A percentile compares a stretch with the other conserved stretches of the same genome.
Conservation (phyloP, 2,113 vertebrate genomes). For the Toxostoma redivivum region DNA sequence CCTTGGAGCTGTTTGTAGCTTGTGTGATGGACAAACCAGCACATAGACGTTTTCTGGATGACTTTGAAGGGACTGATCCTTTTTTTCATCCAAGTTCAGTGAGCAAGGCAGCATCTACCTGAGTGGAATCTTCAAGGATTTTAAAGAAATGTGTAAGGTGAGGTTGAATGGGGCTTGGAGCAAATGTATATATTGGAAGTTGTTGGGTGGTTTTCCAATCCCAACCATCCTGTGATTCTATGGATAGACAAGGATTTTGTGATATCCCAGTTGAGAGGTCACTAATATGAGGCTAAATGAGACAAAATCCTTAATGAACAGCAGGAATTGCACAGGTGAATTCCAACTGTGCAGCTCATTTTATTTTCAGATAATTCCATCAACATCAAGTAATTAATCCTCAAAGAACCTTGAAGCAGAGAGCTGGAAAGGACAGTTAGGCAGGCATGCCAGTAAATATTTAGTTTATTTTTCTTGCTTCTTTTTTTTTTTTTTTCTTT, state of each 20-base stretch:
- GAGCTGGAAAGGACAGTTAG: background rate
- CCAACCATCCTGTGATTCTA: background rate
- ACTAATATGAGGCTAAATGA: background rate
- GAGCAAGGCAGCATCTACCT: background rate
- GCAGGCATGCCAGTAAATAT: background rate
- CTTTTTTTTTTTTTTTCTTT: no score
- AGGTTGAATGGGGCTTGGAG: background rate
- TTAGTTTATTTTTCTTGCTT: background rate
- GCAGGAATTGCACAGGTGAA: background rate
- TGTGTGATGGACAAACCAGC: background rate
- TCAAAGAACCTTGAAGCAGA: background rate
- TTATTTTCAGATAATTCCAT: background rate
- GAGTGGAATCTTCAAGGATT: background rate
- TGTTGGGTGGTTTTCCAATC: background rate
- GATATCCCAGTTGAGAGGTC: background rate
- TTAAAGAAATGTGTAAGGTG: background rate
- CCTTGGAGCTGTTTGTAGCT: background rate
- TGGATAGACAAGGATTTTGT: background rate
- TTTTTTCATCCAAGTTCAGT: background rate
- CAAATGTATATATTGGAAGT: background rate
- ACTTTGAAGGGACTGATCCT: background rate
- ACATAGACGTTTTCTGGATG: accelerated
- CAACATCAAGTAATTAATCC: background rate
- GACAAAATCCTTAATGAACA: background rate
- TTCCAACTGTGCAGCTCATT: background rate